phyloP scores from a whole-genome alignment of 2,888 invertebrate species.

The Campoletis raptor region DNA sequence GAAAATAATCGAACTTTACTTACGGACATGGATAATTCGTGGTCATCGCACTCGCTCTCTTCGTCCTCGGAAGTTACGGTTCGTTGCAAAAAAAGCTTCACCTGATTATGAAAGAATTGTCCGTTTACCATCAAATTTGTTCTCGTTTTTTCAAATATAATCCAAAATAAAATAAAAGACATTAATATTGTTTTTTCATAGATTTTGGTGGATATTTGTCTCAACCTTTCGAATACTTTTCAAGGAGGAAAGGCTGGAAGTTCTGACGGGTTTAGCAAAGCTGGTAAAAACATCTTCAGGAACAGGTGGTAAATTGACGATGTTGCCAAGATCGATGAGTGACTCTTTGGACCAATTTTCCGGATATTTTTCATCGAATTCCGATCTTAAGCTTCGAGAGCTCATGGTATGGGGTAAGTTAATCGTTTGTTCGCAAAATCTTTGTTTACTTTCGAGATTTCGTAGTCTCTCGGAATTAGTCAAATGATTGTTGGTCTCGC shows the following conservation, averaged over 20 bases:
- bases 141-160: not conserved
- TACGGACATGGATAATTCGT: constrained; percentile 68
- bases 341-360: constrained; percentile 85
- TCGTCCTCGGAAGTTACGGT: constrained; percentile 85
- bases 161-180: not conserved
- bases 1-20: constrained; percentile 24
- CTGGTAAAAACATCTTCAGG: constrained; percentile 85
- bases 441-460: constrained; percentile 78
- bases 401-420: constrained; percentile 73
- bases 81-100: constrained; percentile 84
- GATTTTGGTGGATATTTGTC: not conserved
- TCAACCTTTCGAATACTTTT: constrained; percentile 84
- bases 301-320: constrained; percentile 84
- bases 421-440: constrained; percentile 71
- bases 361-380: constrained; percentile 85
- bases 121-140: not conserved
- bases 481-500: constrained; percentile 60
- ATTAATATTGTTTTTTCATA: not conserved
- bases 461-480: constrained; percentile 82
- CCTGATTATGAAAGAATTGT: constrained; percentile 39
- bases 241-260: constrained; percentile 85
- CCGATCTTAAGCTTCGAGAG: constrained; percentile 82
- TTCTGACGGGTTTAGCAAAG: constrained; percentile 83
- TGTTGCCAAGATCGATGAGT: constrained; percentile 84
- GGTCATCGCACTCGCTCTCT: constrained; percentile 82